Percentiles rank a stretch among this genome's conserved stretches.
phyloP scores from a whole-genome alignment of 2,113 vertebrate species.

The Mobula birostris region DNA sequence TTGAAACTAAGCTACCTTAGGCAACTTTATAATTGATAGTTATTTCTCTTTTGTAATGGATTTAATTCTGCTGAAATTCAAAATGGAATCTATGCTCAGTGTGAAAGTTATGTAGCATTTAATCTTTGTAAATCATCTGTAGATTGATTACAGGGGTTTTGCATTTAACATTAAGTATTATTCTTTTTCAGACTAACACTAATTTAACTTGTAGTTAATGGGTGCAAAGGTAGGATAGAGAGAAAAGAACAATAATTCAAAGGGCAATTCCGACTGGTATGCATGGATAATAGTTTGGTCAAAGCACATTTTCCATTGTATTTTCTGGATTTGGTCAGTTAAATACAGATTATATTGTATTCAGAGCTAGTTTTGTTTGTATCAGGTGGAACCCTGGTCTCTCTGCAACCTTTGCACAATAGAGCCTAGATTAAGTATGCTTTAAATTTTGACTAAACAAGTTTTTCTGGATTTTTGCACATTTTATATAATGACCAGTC shows the following conservation, averaged over 20 bases:
- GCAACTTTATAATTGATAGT: neutral
- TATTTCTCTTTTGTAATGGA: neutral
- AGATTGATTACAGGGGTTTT: neutral
- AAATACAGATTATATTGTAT: neutral
- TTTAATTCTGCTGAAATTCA: neutral
- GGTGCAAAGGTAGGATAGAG: neutral
- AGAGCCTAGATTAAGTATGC: neutral
- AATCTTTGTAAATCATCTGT: neutral
- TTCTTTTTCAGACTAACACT: neutral
- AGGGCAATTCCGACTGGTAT: neutral
- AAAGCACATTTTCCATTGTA: neutral
- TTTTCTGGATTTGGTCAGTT: neutral
- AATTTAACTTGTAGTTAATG: neutral
- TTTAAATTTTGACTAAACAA: neutral
- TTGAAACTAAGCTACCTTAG: neutral
- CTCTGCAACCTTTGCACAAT: neutral
- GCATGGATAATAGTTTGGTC: neutral
- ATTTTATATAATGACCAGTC: neutral
- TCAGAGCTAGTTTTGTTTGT: neutral
- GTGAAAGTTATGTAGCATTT: neutral
- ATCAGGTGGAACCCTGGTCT: neutral
- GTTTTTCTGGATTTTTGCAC: neutral
- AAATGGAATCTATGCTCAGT: neutral
- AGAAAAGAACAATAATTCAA: neutral
- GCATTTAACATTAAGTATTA: neutral